phyloP scores from a whole-genome alignment of 1,140 invertebrate genomes.

The Armadillidium nasatum region DNA sequence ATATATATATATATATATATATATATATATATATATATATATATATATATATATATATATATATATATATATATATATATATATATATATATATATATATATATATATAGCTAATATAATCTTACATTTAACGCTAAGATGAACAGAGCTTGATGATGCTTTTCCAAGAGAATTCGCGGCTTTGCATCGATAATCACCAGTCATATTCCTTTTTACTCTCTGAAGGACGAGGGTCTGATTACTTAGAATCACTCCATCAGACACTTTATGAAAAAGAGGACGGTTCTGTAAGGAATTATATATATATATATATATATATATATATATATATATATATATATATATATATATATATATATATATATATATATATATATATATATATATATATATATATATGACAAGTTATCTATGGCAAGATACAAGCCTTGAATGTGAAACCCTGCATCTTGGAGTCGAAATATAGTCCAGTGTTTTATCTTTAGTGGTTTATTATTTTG shows the following conservation, averaged over 20 bases:
- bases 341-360: no score
- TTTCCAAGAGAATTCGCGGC: not conserved
- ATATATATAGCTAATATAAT: not conserved
- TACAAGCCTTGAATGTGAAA: no score
- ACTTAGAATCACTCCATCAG: not conserved
- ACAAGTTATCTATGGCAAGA: no score
- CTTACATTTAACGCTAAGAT: constrained; percentile 8
- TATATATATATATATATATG: no score
- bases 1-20: constrained; percentile 13
- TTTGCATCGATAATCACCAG: not conserved
- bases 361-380: no score
- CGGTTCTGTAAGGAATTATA: not conserved
- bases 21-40: constrained; percentile 10
- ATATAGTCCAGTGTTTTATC: no score
- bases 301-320: no score
- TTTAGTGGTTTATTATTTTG: no score
- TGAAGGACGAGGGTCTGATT: not conserved
- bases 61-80: constrained; percentile 15
- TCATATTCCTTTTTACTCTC: not conserved
- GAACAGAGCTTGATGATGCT: not conserved
- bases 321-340: no score
- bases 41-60: constrained; percentile 8
- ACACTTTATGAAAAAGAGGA: not conserved
- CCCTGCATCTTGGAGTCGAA: no score
- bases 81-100: constrained; percentile 13